Conservation (phyloP, 2,888 invertebrate genomes). For the Limnephilus lunatus region DNA sequence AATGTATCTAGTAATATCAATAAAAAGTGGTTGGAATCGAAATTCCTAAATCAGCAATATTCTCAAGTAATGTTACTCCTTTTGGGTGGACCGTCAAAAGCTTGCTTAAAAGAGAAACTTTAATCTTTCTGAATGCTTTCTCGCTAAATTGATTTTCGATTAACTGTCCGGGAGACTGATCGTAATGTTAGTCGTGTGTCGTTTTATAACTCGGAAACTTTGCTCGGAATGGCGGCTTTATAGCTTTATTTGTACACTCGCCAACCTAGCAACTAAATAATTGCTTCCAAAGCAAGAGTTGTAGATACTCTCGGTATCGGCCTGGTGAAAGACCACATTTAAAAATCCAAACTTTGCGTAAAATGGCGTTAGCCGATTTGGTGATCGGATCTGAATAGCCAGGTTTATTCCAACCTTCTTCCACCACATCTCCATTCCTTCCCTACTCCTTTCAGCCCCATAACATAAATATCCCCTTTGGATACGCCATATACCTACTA, state of each 20-base stretch:
- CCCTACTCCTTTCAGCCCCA: no score
- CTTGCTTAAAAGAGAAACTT: constrained; percentile 6
- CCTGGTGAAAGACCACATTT: no score
- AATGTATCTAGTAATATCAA: neutral
- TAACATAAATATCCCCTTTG: no score
- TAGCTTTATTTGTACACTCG: constrained; percentile 3
- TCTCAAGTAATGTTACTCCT: neutral
- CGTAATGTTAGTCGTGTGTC: constrained; percentile 28
- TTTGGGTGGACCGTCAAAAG: constrained; percentile 34
- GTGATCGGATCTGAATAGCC: no score
- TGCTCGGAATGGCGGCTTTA: neutral
- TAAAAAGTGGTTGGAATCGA: neutral
- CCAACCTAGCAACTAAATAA: neutral
- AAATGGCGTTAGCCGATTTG: no score
- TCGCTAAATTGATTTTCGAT: constrained; percentile 45
- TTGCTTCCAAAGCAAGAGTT: neutral
- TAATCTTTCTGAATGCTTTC: constrained; percentile 6
- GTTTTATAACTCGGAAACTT: constrained; percentile 15
- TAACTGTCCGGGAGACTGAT: constrained; percentile 31
- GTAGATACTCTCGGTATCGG: no score
- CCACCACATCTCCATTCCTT: no score
- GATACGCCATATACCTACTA: no score
- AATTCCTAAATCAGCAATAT: constrained; percentile 24
- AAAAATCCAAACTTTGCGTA: no score
- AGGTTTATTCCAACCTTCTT: no score